These are phyloP conservation scores for Sander vitreus DNA, from an alignment of 2,113 vertebrate genomes.

Conservation along the genomic window DNA sequence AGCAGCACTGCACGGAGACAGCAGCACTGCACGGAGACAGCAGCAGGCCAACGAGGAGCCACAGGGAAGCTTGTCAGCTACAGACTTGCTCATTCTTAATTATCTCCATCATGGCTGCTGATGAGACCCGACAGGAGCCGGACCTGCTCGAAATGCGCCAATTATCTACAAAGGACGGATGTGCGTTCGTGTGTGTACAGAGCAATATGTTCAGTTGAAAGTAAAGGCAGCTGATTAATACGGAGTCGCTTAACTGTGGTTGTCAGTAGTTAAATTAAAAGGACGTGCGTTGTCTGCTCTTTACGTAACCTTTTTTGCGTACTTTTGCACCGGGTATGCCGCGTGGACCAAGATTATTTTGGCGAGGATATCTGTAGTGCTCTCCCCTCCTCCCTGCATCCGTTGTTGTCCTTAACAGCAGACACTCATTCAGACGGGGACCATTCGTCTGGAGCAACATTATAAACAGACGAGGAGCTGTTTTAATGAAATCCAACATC, in stretches of 20 bases:
- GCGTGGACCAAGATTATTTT: slow-evolving; percentile 66
- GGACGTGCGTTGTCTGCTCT: slow-evolving; percentile 37
- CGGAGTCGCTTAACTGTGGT: background rate
- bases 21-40: slow-evolving; percentile 30
- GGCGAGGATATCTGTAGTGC: slow-evolving; percentile 33
- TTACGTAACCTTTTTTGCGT: slow-evolving; percentile 69
- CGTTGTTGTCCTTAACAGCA: slow-evolving; percentile 52
- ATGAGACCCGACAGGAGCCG: slow-evolving; percentile 57
- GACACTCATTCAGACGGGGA: slow-evolving; percentile 27
- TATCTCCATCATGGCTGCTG: slow-evolving; percentile 62
- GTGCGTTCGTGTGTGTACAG: background rate
- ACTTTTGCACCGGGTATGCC: slow-evolving; percentile 61
- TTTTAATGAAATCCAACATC: slow-evolving; percentile 43
- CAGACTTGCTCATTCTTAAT: slow-evolving; percentile 66
- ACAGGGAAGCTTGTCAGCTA: slow-evolving; percentile 26
- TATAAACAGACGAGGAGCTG: slow-evolving; percentile 52
- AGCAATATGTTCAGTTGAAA: slow-evolving; percentile 1
- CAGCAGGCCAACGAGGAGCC: slow-evolving; percentile 35
- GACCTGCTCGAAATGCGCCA: slow-evolving; percentile 63
- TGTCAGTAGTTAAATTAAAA: slow-evolving; percentile 26
- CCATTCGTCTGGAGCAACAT: slow-evolving; percentile 24
- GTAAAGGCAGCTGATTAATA: background rate
- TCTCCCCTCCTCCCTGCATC: slow-evolving; percentile 52
- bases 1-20: no score
- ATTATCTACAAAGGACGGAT: slow-evolving; percentile 35